These are phyloP conservation scores for Petrocephalus sullivani DNA, from an alignment of 2,797 vertebrate genomes.

Conservation along the genomic window DNA sequence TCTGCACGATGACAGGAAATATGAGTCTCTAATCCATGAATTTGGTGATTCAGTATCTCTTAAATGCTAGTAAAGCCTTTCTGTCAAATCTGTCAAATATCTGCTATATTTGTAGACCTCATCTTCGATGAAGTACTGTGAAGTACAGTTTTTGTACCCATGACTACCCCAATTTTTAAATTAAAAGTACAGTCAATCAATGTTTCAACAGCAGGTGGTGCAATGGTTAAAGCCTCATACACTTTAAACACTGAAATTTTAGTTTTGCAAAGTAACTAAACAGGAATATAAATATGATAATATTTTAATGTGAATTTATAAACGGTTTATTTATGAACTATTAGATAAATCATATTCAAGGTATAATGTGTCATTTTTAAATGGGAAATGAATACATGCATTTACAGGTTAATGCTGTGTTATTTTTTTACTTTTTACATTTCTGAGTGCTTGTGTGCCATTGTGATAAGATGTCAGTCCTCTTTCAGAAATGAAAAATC, in stretches of 20 bases:
- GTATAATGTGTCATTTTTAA: neutral
- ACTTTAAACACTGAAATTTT: neutral
- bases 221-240: neutral
- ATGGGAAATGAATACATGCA: neutral
- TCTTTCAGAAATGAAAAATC: neutral
- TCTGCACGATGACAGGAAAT: neutral
- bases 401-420: neutral
- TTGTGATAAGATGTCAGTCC: neutral
- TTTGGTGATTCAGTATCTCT: neutral
- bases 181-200: neutral
- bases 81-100: neutral
- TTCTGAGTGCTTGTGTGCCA: neutral
- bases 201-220: neutral
- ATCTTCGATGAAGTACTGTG: neutral
- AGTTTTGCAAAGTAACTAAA: neutral
- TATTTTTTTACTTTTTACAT: neutral
- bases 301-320: neutral
- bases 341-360: neutral
- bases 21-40: neutral
- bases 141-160: neutral
- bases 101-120: neutral
- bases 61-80: neutral
- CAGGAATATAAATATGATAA: neutral
- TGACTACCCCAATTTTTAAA: neutral
- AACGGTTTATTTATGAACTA: neutral